A percentile compares a stretch with the other conserved stretches of the same genome.
Conservation (phyloP, 1,140 invertebrate species). For the Heterodera carotae region DNA sequence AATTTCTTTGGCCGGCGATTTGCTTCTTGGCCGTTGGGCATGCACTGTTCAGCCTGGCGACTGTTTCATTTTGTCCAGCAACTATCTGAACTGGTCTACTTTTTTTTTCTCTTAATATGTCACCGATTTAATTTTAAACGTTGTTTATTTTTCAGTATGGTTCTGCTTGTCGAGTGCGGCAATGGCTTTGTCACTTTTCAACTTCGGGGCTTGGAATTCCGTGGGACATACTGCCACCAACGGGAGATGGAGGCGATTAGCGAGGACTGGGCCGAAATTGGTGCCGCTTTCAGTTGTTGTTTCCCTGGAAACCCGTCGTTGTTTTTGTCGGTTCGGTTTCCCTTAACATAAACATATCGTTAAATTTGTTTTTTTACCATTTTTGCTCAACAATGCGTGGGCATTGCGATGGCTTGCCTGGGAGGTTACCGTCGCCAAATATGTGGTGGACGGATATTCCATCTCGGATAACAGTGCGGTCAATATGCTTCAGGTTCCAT, state of each 20-base stretch:
- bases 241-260: slow-evolving; percentile 88
- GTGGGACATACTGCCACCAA: slow-evolving; percentile 97
- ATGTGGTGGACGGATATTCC: slow-evolving; percentile 94
- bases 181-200: slow-evolving; percentile 98
- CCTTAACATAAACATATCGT: too few species aligned
- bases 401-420: slow-evolving; percentile 95
- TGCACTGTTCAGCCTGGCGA: slow-evolving; percentile 67
- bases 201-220: slow-evolving; percentile 86
- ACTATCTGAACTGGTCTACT: slow-evolving; percentile 81
- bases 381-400: slow-evolving; percentile 90
- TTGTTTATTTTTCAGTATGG: slow-evolving; percentile 73
- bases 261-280: slow-evolving; percentile 83
- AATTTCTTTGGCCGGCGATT: slow-evolving; percentile 74
- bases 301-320: slow-evolving; percentile 87
- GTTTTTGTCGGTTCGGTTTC: slow-evolving; percentile 14
- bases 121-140: slow-evolving; percentile 75
- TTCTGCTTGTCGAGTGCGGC: slow-evolving; percentile 96
- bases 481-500: slow-evolving; percentile 82
- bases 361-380: slow-evolving; percentile 69
- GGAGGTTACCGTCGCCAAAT: slow-evolving; percentile 90
- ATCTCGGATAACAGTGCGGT: slow-evolving; percentile 94
- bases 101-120: slow-evolving; percentile 93
- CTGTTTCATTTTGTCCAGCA: slow-evolving; percentile 91
- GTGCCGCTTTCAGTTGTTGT: slow-evolving; percentile 81
- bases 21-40: slow-evolving; percentile 75